Evolutionary conservation across 1,140 invertebrate species (phyloP).

Genomic region (Polyergus mexicanus): DNA sequence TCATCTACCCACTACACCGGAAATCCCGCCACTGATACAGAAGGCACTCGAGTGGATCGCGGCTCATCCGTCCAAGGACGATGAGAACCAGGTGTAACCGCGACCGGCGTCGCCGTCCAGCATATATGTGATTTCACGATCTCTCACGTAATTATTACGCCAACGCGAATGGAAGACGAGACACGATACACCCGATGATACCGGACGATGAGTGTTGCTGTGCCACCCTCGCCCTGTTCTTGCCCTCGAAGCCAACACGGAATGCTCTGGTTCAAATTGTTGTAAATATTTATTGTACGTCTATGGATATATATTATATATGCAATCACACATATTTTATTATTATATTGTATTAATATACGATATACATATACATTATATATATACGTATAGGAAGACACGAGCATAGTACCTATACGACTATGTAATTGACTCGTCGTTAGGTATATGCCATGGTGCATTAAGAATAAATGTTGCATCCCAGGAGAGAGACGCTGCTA

Average conservation of each 20-base stretch:
- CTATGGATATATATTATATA: slow-evolving; percentile 27
- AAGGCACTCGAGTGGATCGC: slow-evolving; percentile 81
- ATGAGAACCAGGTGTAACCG: slow-evolving; percentile 70
- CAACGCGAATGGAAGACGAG: slow-evolving; percentile 49
- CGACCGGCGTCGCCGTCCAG: slow-evolving; percentile 26
- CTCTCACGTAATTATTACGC: slow-evolving; percentile 47
- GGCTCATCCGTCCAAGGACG: slow-evolving; percentile 80
- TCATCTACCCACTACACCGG: slow-evolving; percentile 83
- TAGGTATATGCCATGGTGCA: slow-evolving; percentile 50
- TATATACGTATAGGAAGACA: not conserved
- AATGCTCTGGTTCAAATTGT: slow-evolving; percentile 72
- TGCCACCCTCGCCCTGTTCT: slow-evolving; percentile 12
- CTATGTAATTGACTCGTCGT: slow-evolving; percentile 49
- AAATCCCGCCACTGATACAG: slow-evolving; percentile 84
- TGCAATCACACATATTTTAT: slow-evolving; percentile 31
- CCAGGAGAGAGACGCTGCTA: slow-evolving; percentile 53
- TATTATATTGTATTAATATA: slow-evolving; percentile 59
- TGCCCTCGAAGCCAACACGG: slow-evolving; percentile 41
- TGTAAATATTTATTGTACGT: slow-evolving; percentile 78
- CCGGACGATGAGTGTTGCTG: slow-evolving; percentile 31
- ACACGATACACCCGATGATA: slow-evolving; percentile 38
- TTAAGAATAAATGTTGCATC: slow-evolving; percentile 77
- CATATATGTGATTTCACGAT: slow-evolving; percentile 68
- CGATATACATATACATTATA: slow-evolving; percentile 32
- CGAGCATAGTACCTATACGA: slow-evolving; percentile 12